Base-by-base conservation (phyloP, 2,888 invertebrate species). In the Platycnemis pennipes region DNA sequence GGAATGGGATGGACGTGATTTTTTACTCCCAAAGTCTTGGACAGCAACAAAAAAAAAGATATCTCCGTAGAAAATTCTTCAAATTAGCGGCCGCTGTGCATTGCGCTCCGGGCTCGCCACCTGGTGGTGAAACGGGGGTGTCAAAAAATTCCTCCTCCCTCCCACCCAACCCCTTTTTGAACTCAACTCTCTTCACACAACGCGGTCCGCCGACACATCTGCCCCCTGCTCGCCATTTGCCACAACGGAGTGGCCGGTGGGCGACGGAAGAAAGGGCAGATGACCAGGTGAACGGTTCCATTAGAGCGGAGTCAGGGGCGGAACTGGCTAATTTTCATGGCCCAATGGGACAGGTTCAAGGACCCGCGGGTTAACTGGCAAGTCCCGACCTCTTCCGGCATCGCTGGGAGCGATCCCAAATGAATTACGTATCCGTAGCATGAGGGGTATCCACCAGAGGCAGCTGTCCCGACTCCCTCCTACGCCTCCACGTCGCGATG, bases 261-360 rank as follows among this genome's bases (percentile, higher is more conserved):
- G 37, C 11, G 37, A 37, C 31, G 77, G 77, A 37, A 37, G 63
- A 63, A 8, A 26, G 37, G 11, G 11, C 37, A 22, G 7, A 37
- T 37, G 77, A 77, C 77, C 77, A 77, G 77, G 77, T 77, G 77
- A 77, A 13, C 37, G 77, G 26, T 37, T 22, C 31, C 77, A 77
- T 77, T 77, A 77, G 77, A 37, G 37, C 37, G 77, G 37, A n/a
- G 31, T 37, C 77, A 77, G 77, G 77, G 77, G 77, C 77, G 77
- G 77, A 77, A 77, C 77, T n/a, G 37, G 77, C 77, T 77, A 77
- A 37, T 77, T 77, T 63, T 37, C 37, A 77, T 77, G 77, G 37
- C 31, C 13, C 31, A 7, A 31, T 11, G 77, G 77, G 26, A 37
- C 77, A 37, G 77, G 31, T 77, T 37, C 77, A 77, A 77, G 77